phyloP scores from a whole-genome alignment of 2,888 invertebrate species.

The Chaitophorus viminalis region DNA sequence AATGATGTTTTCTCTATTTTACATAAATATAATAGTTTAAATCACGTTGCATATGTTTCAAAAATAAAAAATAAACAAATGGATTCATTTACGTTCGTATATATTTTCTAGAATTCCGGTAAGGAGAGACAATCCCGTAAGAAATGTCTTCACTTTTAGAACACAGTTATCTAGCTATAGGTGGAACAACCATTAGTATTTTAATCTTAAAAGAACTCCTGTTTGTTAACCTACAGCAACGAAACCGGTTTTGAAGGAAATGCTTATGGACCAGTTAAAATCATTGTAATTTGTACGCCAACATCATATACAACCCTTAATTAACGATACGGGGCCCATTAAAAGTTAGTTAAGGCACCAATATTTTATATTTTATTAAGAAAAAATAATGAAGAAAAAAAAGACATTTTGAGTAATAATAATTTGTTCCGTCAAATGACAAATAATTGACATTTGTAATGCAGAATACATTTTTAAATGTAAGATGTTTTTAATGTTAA shows the following conservation, averaged over 20 bases:
- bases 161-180: background rate
- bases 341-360: slow-evolving; percentile 16
- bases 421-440: background rate
- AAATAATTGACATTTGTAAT: no score
- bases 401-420: background rate
- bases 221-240: slow-evolving; percentile 12
- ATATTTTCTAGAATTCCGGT: background rate
- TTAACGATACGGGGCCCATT: slow-evolving; percentile 28
- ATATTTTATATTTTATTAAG: slow-evolving; percentile 13
- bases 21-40: background rate
- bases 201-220: slow-evolving; percentile 28
- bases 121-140: slow-evolving; percentile 1
- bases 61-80: background rate
- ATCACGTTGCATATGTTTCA: background rate
- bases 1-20: no score
- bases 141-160: slow-evolving; percentile 31
- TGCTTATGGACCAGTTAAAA: slow-evolving; percentile 40
- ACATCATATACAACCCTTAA: slow-evolving; percentile 40
- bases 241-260: slow-evolving; percentile 53
- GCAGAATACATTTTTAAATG: no score
- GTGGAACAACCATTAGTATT: slow-evolving; percentile 32
- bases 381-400: background rate
- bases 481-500: no score
- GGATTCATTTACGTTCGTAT: no score
- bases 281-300: slow-evolving; percentile 46